Evolutionary conservation across 1,140 invertebrate genomes (phyloP).

Genomic region (Drosophila murphyi): DNA sequence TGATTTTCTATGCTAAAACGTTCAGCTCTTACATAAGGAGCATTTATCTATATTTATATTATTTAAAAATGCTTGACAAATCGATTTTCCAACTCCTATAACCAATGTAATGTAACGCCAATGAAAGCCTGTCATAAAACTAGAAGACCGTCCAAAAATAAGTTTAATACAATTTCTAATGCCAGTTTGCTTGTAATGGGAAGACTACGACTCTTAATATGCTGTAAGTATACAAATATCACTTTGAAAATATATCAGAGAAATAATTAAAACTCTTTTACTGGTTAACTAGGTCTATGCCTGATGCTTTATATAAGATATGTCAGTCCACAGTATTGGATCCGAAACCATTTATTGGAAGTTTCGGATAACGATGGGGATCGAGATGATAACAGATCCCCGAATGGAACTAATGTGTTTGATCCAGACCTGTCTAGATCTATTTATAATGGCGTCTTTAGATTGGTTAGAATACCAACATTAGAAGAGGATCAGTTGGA

Average conservation of each 20-base stretch:
- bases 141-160: background rate
- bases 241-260: background rate
- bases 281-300: conserved; percentile 1
- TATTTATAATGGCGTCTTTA: no score
- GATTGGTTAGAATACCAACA: no score
- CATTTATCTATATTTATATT: no score
- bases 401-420: no score
- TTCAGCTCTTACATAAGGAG: no score
- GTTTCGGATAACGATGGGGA: no score
- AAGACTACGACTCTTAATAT: background rate
- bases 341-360: no score
- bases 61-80: background rate
- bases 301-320: background rate
- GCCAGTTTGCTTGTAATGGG: background rate
- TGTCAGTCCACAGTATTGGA: no score
- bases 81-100: conserved; percentile 1
- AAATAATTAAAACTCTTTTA: background rate
- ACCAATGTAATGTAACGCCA: background rate
- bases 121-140: conserved; percentile 5
- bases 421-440: no score
- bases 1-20: no score
- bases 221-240: background rate
- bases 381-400: no score
- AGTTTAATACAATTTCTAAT: background rate
- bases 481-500: no score